These are phyloP conservation scores for Netelia virgata DNA, from an alignment of 2,888 invertebrate species.

Conservation along the genomic window DNA sequence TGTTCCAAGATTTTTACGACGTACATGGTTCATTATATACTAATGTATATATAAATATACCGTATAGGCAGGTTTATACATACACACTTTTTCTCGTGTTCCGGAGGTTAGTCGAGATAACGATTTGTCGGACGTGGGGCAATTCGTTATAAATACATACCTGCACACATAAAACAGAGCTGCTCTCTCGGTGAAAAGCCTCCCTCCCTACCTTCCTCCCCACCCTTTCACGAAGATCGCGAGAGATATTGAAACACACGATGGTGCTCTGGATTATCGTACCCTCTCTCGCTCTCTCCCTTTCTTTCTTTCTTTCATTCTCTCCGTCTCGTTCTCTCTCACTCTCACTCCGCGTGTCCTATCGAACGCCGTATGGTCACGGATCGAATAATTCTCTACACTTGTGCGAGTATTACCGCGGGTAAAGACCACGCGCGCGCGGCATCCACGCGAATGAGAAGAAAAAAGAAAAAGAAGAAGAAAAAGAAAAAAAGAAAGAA, in stretches of 20 bases:
- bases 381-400: slow-evolving; percentile 61
- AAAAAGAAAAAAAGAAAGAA: neutral
- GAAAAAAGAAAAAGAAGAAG: neutral
- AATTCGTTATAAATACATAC: slow-evolving; percentile 54
- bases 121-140: slow-evolving; percentile 71
- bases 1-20: slow-evolving; percentile 43
- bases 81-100: slow-evolving; percentile 32
- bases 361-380: slow-evolving; percentile 57
- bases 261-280: slow-evolving; percentile 44
- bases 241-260: slow-evolving; percentile 50
- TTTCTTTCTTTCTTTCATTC: slow-evolving; percentile 21
- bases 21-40: slow-evolving; percentile 11
- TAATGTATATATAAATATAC: slow-evolving; percentile 16
- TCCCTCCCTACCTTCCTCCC: neutral
- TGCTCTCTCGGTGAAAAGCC: slow-evolving; percentile 1
- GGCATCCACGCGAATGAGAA: neutral
- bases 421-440: slow-evolving; percentile 25
- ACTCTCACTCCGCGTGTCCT: slow-evolving; percentile 32
- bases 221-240: slow-evolving; percentile 43
- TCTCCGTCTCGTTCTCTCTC: neutral
- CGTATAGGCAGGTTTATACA: neutral
- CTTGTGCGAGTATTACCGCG: slow-evolving; percentile 40
- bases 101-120: slow-evolving; percentile 66
- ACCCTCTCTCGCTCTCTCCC: slow-evolving; percentile 35
- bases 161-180: neutral